Evolutionary conservation across 2,888 invertebrate genomes (phyloP).

Genomic region (Danaus chrysippus): DNA sequence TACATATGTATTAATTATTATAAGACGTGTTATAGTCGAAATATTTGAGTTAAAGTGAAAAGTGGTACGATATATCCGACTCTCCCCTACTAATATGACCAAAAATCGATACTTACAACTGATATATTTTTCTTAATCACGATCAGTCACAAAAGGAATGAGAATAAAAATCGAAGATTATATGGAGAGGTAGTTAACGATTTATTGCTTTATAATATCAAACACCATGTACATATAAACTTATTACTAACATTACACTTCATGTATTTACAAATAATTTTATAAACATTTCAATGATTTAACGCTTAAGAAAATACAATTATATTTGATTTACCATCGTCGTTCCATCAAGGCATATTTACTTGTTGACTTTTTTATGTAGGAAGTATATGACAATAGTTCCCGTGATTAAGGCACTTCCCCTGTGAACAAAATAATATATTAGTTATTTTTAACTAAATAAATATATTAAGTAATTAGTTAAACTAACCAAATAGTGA

Average conservation of each 20-base stretch:
- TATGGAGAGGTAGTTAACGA: background rate
- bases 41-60: too few relatives aligned
- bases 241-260: background rate
- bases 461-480: background rate
- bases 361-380: constrained; percentile 50
- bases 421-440: constrained; percentile 49
- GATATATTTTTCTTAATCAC: too few relatives aligned
- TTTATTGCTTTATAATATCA: background rate
- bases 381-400: constrained; percentile 53
- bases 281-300: too few relatives aligned
- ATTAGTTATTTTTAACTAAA: background rate
- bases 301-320: background rate
- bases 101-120: too few relatives aligned
- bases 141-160: too few relatives aligned
- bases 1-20: too few relatives aligned
- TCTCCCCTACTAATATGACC: too few relatives aligned
- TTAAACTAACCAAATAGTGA: constrained; percentile 55
- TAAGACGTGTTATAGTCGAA: too few relatives aligned
- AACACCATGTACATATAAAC: background rate
- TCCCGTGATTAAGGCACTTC: constrained; percentile 62
- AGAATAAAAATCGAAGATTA: too few relatives aligned
- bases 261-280: background rate
- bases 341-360: constrained; percentile 8
- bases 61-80: too few relatives aligned
- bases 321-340: background rate